phyloP scores from a whole-genome alignment of 2,888 invertebrate genomes.

The Synergus laeviventris region DNA sequence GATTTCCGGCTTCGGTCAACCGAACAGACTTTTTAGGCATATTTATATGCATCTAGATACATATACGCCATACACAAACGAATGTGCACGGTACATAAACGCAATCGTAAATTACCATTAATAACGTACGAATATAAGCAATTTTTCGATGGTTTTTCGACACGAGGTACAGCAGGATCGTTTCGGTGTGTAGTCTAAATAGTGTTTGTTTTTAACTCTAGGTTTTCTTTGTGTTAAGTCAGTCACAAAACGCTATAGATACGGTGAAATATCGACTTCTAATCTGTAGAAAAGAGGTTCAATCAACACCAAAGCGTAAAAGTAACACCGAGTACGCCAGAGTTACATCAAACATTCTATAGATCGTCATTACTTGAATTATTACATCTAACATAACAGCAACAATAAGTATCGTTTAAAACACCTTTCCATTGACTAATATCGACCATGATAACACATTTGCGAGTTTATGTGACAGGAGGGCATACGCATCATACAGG shows the following conservation, averaged over 20 bases:
- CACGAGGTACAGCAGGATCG: conserved; percentile 20
- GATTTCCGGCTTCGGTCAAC: conserved; percentile 19
- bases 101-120: conserved; percentile 6
- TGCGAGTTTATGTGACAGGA: conserved; percentile 1
- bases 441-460: conserved; percentile 3
- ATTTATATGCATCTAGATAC: conserved; percentile 28
- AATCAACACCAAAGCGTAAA: conserved; percentile 20
- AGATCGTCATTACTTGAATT: conserved; percentile 27
- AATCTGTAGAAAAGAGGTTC: conserved; percentile 20
- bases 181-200: conserved; percentile 23
- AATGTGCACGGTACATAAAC: conserved; percentile 19
- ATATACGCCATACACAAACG: conserved; percentile 13
- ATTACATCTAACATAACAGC: conserved; percentile 33
- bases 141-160: conserved; percentile 35
- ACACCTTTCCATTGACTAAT: conserved; percentile 24
- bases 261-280: conserved; percentile 3
- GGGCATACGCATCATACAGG: neutral
- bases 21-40: conserved; percentile 20
- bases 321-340: conserved; percentile 24
- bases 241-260: conserved; percentile 37
- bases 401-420: conserved; percentile 27
- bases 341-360: conserved; percentile 35
- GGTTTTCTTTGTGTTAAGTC: conserved; percentile 13
- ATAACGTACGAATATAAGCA: conserved; percentile 33
- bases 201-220: conserved; percentile 1